Evolutionary conservation across 2,113 vertebrate species (phyloP).

Genomic region (Leucosticte australis): DNA sequence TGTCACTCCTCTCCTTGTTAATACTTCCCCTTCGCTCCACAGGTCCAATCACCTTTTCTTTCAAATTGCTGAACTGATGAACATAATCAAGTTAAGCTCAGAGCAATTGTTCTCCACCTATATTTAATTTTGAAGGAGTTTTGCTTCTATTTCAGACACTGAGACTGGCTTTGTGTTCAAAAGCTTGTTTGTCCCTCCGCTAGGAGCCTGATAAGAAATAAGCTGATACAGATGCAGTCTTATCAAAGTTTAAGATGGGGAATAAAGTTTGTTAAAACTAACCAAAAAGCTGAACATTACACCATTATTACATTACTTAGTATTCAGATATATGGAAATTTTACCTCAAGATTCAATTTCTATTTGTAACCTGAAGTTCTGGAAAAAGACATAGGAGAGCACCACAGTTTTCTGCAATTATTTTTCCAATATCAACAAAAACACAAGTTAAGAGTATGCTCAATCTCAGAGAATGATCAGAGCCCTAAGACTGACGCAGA

Average conservation of each 20-base stretch:
- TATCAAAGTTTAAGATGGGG: background rate
- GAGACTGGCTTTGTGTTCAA: background rate
- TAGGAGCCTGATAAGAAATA: background rate
- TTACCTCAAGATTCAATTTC: background rate
- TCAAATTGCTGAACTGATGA: constrained; percentile 55
- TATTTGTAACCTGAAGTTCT: background rate
- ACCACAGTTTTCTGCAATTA: background rate
- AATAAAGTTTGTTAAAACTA: background rate
- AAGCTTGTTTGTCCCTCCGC: background rate
- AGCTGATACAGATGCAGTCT: background rate
- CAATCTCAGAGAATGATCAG: background rate
- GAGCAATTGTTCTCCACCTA: constrained; percentile 11
- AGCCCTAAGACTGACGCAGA: background rate
- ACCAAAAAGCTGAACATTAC: background rate
- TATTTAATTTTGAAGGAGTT: background rate
- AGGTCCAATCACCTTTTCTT: constrained; percentile 38
- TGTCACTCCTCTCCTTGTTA: constrained; percentile 43
- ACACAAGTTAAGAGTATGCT: background rate
- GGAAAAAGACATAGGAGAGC: background rate
- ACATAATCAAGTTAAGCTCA: constrained; percentile 50
- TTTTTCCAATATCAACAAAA: background rate
- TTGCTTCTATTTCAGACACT: background rate
- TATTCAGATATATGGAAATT: background rate
- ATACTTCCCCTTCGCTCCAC: background rate
- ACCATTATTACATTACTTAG: background rate